Evolutionary conservation across 2,888 invertebrate species (phyloP), one percentile per base, ranked within the genome.

Genomic region (Stenodema calcarata): DNA sequence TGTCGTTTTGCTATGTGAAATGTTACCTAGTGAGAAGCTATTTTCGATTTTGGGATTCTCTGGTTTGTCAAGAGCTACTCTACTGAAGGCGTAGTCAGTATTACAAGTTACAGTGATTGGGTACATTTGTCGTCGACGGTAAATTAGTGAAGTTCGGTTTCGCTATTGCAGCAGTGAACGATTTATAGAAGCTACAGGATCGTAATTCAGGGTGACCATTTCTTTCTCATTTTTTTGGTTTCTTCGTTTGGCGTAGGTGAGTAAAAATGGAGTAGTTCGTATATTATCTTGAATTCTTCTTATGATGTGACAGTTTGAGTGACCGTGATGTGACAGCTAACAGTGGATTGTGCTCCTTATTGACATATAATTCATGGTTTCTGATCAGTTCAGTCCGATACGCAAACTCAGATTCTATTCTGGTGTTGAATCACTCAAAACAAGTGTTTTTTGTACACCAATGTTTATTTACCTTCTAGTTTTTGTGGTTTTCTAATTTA

Each of bases 1-100:
- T 73, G 73, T 73, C 42, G 27, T 78, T 78, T 78, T 78, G 78
- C 78, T 18, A 78, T 78, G 44, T 78, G 78, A 78, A 78, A 78
- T 78, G 78, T 78, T 78, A 78, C 78, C 18, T 23, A 44, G 27
- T 27, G 78, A 18, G 78, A 78, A 78, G 78, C 27, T 78, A 78
- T 78, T 78, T 78, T 78, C 41, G 78, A 78, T 27, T 78, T 78
- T 42, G 27, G 78, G 73, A 78, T 41, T 78, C 78, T 14, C 18
- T 18, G 62, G 27, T 23, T 62, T 62, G 23, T 62, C 44, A 42
- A 30, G 70, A 27, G 70, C 70, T 70, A 30, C 73, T 35, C 23
- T 78, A 23, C 78, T 44, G 78, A 18, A 78, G 23, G 44, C 41
- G 23, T 78, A 42, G 41, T 35, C 41, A 35, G 73, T 73, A 18